A percentile compares a stretch with the other conserved stretches of the same genome.
phyloP scores from a whole-genome alignment of 2,113 vertebrate genomes.

The Opisthocomus hoazin region DNA sequence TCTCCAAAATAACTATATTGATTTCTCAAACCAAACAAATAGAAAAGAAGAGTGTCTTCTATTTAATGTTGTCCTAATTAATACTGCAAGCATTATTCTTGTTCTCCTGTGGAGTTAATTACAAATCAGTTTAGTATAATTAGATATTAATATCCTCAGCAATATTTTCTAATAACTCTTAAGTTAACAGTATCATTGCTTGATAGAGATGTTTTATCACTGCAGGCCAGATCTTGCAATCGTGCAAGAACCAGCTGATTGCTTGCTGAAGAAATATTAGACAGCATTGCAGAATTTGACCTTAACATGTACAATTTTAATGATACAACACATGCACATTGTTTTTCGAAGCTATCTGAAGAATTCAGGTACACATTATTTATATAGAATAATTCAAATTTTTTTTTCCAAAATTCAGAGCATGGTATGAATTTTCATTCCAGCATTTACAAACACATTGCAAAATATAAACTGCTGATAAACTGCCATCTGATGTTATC shows the following conservation, averaged over 20 bases:
- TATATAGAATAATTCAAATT: neutral
- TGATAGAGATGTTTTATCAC: constrained; percentile 40
- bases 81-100: constrained; percentile 62
- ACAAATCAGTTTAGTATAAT: constrained; percentile 72
- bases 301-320: neutral
- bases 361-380: neutral
- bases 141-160: constrained; percentile 69
- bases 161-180: constrained; percentile 71
- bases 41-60: constrained; percentile 16
- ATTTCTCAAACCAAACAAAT: constrained; percentile 54
- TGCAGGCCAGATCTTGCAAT: neutral
- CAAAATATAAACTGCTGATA: neutral
- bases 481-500: neutral
- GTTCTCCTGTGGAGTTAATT: constrained; percentile 65
- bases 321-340: neutral
- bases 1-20: neutral
- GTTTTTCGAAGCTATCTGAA: neutral
- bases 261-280: neutral
- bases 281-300: neutral
- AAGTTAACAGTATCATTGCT: constrained; percentile 55
- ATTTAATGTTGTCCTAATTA: constrained; percentile 61
- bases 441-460: neutral
- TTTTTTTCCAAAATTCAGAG: neutral
- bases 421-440: neutral
- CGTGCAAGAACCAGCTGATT: neutral